Conservation (phyloP, 2,797 vertebrate species). For the Hydrophis major region DNA sequence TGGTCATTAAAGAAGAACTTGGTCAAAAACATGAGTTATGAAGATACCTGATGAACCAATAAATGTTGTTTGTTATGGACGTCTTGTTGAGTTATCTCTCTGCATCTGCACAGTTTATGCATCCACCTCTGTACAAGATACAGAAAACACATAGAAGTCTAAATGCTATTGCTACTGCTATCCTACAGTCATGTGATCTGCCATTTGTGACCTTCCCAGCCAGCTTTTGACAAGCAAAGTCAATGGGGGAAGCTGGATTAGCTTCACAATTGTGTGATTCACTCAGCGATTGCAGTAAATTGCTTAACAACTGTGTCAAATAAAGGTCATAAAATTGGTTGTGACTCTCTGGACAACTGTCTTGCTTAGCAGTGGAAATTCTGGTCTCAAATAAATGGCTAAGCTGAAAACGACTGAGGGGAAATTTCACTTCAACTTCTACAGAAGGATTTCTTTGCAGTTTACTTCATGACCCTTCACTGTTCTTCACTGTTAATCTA, state of each 20-base stretch:
- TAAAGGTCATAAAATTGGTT: background rate
- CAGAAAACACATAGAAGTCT: too few relatives aligned
- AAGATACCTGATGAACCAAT: too few relatives aligned
- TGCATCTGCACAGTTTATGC: too few relatives aligned
- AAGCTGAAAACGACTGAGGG: background rate
- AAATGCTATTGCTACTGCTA: too few relatives aligned
- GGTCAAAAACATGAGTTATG: too few relatives aligned
- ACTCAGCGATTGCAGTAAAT: background rate
- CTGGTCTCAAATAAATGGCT: background rate
- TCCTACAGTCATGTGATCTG: background rate
- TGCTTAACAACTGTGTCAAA: too few relatives aligned
- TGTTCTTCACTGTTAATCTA: background rate
- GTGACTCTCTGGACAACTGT: background rate
- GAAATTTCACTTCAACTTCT: background rate
- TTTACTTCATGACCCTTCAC: background rate
- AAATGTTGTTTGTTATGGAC: too few relatives aligned
- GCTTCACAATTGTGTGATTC: background rate
- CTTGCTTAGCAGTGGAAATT: background rate
- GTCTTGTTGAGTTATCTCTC: too few relatives aligned
- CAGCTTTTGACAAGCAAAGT: background rate
- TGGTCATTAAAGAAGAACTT: too few relatives aligned
- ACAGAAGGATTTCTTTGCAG: background rate
- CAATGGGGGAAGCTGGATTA: background rate
- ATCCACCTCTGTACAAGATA: too few relatives aligned
- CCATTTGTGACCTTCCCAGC: background rate